Conservation (phyloP, 2,797 vertebrate species). For the Threskiornis aethiopicus region DNA sequence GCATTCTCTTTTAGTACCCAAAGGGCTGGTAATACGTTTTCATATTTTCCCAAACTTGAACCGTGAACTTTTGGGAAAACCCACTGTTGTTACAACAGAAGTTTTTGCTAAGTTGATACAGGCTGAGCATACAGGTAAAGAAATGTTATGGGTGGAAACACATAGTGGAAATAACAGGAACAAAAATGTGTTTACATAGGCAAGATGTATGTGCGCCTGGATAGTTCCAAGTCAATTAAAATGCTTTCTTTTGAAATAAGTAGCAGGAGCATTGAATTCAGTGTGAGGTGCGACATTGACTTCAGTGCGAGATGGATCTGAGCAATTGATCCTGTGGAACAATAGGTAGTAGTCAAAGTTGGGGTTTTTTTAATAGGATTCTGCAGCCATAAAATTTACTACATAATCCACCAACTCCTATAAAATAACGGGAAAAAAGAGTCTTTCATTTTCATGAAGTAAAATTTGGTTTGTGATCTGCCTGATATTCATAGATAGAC, state of each 20-base stretch:
- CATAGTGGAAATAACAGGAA: not conserved
- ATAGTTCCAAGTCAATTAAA: not conserved
- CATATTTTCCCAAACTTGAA: not conserved
- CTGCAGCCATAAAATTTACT: not conserved
- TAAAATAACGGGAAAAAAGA: not conserved
- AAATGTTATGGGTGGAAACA: not conserved
- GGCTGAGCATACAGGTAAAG: not conserved
- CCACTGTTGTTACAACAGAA: not conserved
- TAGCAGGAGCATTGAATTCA: conserved; percentile 3
- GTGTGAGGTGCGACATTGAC: not conserved
- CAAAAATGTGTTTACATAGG: not conserved
- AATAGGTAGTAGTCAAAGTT: not conserved
- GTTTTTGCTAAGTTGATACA: not conserved
- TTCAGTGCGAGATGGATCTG: not conserved
- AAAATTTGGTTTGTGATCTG: not conserved
- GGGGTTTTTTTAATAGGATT: not conserved
- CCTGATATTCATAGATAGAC: not conserved
- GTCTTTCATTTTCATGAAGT: not conserved
- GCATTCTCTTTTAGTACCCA: not conserved
- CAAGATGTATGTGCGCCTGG: not conserved
- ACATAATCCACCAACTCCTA: not conserved
- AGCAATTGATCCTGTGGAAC: not conserved
- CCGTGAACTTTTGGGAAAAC: not conserved
- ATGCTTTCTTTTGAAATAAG: conserved; percentile 8
- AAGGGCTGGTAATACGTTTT: not conserved